These are phyloP conservation scores for Willisornis vidua DNA, from an alignment of 2,113 vertebrate species.

Conservation along the genomic window DNA sequence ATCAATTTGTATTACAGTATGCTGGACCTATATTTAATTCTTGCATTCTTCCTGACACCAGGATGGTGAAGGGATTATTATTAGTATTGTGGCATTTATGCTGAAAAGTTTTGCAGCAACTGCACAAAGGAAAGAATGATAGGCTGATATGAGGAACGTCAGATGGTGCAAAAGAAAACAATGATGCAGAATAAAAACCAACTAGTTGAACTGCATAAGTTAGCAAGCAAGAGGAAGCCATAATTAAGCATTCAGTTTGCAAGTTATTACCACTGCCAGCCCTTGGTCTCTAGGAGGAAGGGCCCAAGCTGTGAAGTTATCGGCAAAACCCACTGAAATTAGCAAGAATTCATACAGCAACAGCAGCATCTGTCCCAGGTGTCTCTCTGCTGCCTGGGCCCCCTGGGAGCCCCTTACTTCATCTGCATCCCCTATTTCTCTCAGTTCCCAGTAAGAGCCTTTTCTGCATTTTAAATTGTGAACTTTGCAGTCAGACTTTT, in stretches of 20 bases:
- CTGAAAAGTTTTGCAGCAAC: not conserved
- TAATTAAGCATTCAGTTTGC: not conserved
- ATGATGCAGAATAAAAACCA: not conserved
- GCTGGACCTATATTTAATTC: not conserved
- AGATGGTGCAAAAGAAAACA: not conserved
- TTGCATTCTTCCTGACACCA: slow-evolving; percentile 14
- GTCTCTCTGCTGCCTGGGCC: not conserved
- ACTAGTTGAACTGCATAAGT: not conserved
- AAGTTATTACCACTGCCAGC: not conserved
- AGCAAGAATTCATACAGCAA: not conserved
- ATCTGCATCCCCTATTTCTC: not conserved
- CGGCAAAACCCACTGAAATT: not conserved
- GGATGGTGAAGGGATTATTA: not conserved
- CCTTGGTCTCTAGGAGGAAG: not conserved
- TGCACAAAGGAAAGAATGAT: not conserved
- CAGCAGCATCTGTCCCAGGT: not conserved
- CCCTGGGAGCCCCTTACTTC: not conserved
- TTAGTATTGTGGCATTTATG: not conserved
- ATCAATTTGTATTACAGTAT: slow-evolving; percentile 54
- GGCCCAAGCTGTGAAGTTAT: not conserved
- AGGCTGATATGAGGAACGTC: not conserved
- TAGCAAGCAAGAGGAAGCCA: not conserved
- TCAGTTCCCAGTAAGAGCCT: not conserved
- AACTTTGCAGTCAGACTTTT: not conserved
- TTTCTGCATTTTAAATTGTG: not conserved